Conservation (phyloP, 37 sponge, comb jelly and placozoan species). For the Ianthella basta region DNA sequence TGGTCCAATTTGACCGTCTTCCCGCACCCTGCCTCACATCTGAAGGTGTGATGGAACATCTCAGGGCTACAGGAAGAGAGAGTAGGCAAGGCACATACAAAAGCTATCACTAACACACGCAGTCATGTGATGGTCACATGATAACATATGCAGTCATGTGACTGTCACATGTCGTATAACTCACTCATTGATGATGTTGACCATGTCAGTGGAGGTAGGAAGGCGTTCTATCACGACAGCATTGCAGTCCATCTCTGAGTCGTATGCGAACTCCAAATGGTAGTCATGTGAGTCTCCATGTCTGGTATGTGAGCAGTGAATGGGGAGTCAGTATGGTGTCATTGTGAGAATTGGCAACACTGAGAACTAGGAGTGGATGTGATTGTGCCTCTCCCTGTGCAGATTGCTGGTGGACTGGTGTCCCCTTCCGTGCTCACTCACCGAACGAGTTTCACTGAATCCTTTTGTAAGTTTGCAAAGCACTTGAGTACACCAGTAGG, state of each 20-base stretch:
- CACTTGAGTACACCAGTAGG: constrained; percentile 70
- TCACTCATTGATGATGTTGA: constrained; percentile 24
- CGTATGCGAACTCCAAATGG: constrained; percentile 73
- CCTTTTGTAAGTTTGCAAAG: constrained; percentile 78
- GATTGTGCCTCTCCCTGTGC: neutral
- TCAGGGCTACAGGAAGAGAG: too few species aligned
- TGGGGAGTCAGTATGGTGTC: too few species aligned
- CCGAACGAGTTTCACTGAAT: constrained; percentile 75
- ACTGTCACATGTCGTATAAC: neutral
- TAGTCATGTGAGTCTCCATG: constrained; percentile 41
- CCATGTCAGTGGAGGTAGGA: constrained; percentile 21
- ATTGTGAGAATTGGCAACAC: too few species aligned
- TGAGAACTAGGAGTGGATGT: neutral
- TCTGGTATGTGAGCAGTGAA: neutral
- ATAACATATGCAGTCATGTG: too few species aligned
- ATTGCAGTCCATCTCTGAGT: constrained; percentile 74
- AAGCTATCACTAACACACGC: too few species aligned
- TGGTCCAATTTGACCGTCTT: too few species aligned
- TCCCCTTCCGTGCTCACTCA: constrained; percentile 8
- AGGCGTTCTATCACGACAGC: constrained; percentile 38
- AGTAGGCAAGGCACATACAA: too few species aligned
- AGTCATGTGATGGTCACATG: too few species aligned
- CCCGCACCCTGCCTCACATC: too few species aligned
- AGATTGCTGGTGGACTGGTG: too few species aligned
- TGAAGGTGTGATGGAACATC: too few species aligned